Conservation (phyloP, 2,113 vertebrate genomes). For the Pomatostomus ruficeps region DNA sequence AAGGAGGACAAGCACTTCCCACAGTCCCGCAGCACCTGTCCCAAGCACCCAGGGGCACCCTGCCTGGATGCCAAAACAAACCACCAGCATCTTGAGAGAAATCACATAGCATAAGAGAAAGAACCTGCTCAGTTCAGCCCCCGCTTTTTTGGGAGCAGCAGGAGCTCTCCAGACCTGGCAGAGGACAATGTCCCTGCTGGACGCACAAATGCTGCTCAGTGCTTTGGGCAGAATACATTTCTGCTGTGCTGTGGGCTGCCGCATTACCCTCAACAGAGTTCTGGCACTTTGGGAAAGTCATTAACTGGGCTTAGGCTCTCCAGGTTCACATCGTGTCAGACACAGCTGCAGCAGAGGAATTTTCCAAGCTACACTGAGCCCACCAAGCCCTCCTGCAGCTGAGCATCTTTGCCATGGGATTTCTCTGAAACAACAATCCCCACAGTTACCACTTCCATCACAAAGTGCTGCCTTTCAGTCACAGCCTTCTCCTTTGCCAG, state of each 20-base stretch:
- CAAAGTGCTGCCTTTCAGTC: not conserved
- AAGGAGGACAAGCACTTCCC: not conserved
- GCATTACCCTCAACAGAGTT: not conserved
- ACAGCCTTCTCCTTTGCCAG: not conserved
- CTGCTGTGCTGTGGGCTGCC: not conserved
- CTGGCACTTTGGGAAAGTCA: not conserved
- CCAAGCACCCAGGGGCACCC: not conserved
- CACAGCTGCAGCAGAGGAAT: not conserved
- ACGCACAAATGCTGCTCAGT: not conserved
- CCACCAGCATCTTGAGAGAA: not conserved
- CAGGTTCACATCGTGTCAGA: not conserved
- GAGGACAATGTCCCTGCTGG: not conserved
- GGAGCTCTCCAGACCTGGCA: not conserved
- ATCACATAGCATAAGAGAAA: not conserved
- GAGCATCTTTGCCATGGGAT: fast-evolving
- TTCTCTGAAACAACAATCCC: not conserved
- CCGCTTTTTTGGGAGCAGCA: not conserved
- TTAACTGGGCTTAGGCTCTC: not conserved
- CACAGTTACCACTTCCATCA: not conserved
- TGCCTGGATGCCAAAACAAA: not conserved
- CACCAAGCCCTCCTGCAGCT: not conserved
- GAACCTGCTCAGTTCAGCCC: not conserved
- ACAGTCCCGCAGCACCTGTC: not conserved
- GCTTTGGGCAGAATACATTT: not conserved
- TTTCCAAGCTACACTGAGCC: not conserved